These are phyloP conservation scores for Drosophila mojavensis DNA, from an alignment of 1,140 invertebrate species.

Conservation along the genomic window DNA sequence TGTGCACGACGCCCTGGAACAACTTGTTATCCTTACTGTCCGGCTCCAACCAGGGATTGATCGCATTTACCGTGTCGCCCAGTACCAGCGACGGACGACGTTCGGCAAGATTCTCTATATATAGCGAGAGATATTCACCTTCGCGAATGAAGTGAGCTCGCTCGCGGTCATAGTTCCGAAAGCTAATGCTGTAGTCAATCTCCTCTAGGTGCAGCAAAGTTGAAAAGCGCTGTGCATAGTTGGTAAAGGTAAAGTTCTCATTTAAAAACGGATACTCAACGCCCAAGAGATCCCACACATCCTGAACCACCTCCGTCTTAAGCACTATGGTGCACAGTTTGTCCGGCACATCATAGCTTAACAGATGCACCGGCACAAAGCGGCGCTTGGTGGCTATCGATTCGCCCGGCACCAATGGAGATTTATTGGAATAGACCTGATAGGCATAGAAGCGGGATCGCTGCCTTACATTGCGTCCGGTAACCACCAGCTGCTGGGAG, in stretches of 20 bases:
- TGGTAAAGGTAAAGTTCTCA: constrained; percentile 85
- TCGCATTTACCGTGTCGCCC: constrained; percentile 90
- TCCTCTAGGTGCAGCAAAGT: constrained; percentile 92
- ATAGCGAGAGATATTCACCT: constrained; percentile 89
- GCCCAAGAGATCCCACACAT: constrained; percentile 74
- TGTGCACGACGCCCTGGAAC: constrained; percentile 93
- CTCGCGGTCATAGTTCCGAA: constrained; percentile 89
- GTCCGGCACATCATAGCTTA: constrained; percentile 86
- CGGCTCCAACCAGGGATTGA: constrained; percentile 82
- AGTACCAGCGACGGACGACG: constrained; percentile 92
- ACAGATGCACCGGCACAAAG: constrained; percentile 84
- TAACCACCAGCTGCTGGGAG: constrained; percentile 17
- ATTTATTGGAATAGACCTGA: constrained; percentile 69
- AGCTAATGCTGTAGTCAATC: constrained; percentile 87
- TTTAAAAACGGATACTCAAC: constrained; percentile 84
- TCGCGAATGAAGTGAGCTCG: constrained; percentile 87
- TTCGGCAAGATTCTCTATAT: constrained; percentile 92
- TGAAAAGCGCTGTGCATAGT: constrained; percentile 88
- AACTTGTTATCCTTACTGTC: constrained; percentile 13
- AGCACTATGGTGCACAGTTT: constrained; percentile 85
- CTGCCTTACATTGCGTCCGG: constrained; percentile 33
- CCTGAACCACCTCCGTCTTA: constrained; percentile 70
- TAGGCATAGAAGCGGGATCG: constrained; percentile 65
- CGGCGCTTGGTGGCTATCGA: constrained; percentile 84
- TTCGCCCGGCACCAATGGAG: constrained; percentile 85